phyloP scores from a whole-genome alignment of 2,113 vertebrate genomes.

The Calyptommatus sinebrachiatus region DNA sequence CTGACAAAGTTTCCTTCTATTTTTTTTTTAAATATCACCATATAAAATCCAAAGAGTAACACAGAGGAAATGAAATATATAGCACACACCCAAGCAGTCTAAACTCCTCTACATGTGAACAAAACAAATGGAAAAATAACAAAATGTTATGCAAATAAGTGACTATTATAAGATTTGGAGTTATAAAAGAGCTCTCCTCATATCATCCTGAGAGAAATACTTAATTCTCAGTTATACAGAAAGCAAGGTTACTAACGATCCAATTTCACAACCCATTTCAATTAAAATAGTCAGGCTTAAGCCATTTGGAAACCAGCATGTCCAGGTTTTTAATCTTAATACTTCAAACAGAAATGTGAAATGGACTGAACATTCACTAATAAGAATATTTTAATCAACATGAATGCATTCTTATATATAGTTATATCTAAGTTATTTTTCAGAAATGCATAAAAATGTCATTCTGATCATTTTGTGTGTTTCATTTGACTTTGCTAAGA shows the following conservation, averaged over 20 bases:
- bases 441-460: not conserved
- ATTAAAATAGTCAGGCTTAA: conserved; percentile 7
- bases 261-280: conserved; percentile 26
- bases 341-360: not conserved
- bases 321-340: not conserved
- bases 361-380: not conserved
- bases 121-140: not conserved
- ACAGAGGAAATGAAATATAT: not conserved
- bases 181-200: not conserved
- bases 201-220: conserved; percentile 3
- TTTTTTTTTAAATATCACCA: conserved; percentile 10
- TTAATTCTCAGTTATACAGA: conserved; percentile 11
- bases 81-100: not conserved
- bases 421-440: not conserved
- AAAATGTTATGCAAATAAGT: not conserved
- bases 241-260: conserved; percentile 11
- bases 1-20: not conserved
- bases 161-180: not conserved
- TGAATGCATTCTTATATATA: conserved; percentile 1
- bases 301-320: not conserved
- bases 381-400: not conserved
- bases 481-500: not conserved
- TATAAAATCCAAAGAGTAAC: not conserved
- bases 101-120: not conserved
- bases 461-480: not conserved